These are phyloP conservation scores for Potorous gilbertii DNA, from an alignment of 2,797 vertebrate species.

Conservation along the genomic window DNA sequence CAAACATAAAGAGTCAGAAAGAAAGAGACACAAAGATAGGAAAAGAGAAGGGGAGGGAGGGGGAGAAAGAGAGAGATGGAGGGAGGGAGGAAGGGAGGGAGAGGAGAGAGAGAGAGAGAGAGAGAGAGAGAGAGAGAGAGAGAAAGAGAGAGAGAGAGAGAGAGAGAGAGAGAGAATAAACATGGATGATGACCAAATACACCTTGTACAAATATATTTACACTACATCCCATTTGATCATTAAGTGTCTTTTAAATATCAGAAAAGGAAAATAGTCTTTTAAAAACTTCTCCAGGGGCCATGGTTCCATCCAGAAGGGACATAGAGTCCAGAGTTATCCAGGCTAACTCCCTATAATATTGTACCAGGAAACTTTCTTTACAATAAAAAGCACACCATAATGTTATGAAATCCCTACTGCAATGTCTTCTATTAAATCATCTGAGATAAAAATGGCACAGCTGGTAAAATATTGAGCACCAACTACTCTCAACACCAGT, in stretches of 20 bases:
- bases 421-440: neutral
- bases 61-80: accelerated
- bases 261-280: neutral
- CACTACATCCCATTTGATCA: neutral
- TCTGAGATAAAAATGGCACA: neutral
- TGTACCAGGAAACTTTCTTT: neutral
- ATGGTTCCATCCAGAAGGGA: neutral
- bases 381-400: neutral
- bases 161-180: neutral
- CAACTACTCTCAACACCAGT: neutral
- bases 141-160: neutral
- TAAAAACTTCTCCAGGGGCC: no score
- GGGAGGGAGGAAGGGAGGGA: no score
- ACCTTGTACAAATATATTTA: neutral
- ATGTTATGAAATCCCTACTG: neutral
- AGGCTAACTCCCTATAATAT: neutral
- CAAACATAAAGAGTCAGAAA: neutral
- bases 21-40: neutral
- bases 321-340: neutral
- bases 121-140: no score
- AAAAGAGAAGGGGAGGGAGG: neutral
- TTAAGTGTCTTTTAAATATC: neutral
- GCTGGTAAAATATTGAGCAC: neutral
- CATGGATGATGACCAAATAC: neutral
- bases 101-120: no score